Percentiles rank a stretch among this genome's conserved stretches.
phyloP scores from a whole-genome alignment of 1,140 invertebrate genomes.

The Meloidogyne chitwoodi region DNA sequence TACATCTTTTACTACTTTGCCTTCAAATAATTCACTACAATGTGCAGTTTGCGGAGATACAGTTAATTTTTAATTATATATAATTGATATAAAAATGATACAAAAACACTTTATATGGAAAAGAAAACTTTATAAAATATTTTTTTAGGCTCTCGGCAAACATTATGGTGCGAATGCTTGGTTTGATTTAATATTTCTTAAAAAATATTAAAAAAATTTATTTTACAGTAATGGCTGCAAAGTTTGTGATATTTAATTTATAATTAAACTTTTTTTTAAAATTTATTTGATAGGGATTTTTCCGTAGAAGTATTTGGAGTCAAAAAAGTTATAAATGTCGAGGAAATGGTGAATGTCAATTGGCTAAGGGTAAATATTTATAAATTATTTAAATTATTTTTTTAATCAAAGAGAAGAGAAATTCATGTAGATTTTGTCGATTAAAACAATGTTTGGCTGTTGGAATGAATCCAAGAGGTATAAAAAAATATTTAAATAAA shows the following conservation, averaged over 20 bases:
- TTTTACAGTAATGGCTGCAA: conserved; percentile 1
- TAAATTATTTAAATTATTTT: neutral
- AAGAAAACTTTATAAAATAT: conserved; percentile 14
- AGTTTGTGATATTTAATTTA: conserved; percentile 6
- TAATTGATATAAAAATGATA: neutral
- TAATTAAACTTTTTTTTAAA: conserved; percentile 1
- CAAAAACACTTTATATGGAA: too few relatives aligned
- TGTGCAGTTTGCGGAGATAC: conserved; percentile 49
- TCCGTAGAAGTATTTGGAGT: conserved; percentile 54
- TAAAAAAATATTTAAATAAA: neutral
- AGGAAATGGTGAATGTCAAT: conserved; percentile 36
- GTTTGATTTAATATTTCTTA: conserved; percentile 22
- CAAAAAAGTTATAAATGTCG: conserved; percentile 52
- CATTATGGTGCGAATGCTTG: conserved; percentile 50
- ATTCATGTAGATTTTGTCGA: conserved; percentile 50
- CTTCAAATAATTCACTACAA: neutral
- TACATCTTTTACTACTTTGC: neutral
- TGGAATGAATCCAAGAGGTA: conserved; percentile 50
- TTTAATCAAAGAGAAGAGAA: conserved; percentile 48
- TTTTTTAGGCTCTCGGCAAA: conserved; percentile 48
- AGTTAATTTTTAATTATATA: conserved; percentile 27
- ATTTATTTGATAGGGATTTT: conserved; percentile 43
- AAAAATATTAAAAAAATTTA: neutral
- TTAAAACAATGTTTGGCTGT: conserved; percentile 45
- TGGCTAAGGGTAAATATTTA: conserved; percentile 38